Evolutionary conservation across 1,140 invertebrate species (phyloP), one percentile per base, ranked within the genome.

Genomic region (Melanaphis sacchari): DNA sequence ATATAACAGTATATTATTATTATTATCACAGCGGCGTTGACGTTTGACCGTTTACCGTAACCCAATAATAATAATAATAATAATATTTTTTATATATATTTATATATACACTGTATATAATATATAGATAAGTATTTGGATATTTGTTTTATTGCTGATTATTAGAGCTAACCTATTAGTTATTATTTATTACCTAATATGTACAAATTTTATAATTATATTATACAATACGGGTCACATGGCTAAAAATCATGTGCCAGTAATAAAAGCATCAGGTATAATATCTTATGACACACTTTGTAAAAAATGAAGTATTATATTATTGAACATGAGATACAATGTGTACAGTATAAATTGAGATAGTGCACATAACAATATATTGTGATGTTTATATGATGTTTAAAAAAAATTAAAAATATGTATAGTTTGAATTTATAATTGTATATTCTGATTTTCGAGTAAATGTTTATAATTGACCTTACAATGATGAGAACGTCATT

Each of bases 111-210:
- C n/a, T n/a, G n/a, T n/a, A n/a, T n/a, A n/a, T n/a, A n/a, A n/a
- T n/a, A 76, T 76, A 76, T 15, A 49, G 3, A 49, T 49, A 18
- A 15, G 15, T n/a, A n/a, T 76, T 22, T 0, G 31, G 18, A n/a
- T 76, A 76, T 76, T 76, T 76, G 36, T 76, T 76, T 76, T 76
- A 76, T 76, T 76, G 59, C 59, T n/a, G 59, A 76, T 76, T 76
- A 76, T 76, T 76, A 76, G 59, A n/a, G 59, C 15, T 76, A n/a
- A 76, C 59, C 59, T 76, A 36, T 76, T 76, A 76, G 59, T 76
- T 76, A 76, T 76, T 76, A 76, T 31, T 76, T 76, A 76, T 76
- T 76, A 76, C 31, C 31, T 76, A 76, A 15, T n/a, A 76, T 76
- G 59, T 76, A n/a, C 31, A 76, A 76, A 76, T 76, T 76, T n/a